Conservation (phyloP, 2,888 invertebrate genomes). For the Aphidoletes aphidimyza region DNA sequence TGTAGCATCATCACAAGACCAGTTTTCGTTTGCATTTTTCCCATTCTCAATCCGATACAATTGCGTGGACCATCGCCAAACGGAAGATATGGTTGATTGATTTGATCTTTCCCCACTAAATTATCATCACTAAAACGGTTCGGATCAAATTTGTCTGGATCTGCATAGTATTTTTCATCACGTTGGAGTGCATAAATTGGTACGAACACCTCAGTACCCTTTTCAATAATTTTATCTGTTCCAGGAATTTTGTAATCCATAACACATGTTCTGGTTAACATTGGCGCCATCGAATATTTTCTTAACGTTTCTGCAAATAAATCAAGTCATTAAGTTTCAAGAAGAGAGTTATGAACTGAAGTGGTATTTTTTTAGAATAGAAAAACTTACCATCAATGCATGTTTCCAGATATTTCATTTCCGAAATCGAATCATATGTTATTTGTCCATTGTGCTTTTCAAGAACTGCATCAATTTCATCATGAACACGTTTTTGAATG, state of each 20-base stretch:
- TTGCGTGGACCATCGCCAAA: not conserved
- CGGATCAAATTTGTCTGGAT: conserved; percentile 55
- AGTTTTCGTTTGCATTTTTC: conserved; percentile 54
- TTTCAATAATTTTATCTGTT: conserved; percentile 55
- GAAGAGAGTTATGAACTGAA: no score
- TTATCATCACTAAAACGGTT: conserved; percentile 57
- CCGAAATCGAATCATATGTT: conserved; percentile 69
- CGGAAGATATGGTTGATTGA: conserved; percentile 56
- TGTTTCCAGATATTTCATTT: conserved; percentile 71
- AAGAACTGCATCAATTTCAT: conserved; percentile 67
- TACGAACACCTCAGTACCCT: conserved; percentile 55
- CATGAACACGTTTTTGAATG: conserved; percentile 67
- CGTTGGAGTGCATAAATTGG: conserved; percentile 52
- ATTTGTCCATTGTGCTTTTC: conserved; percentile 66
- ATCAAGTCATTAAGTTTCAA: not conserved
- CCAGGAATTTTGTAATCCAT: not conserved
- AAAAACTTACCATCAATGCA: conserved; percentile 69
- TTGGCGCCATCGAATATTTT: not conserved
- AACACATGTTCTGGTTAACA: not conserved
- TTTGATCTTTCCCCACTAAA: conserved; percentile 57
- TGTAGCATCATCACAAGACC: conserved; percentile 43
- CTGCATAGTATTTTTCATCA: conserved; percentile 55
- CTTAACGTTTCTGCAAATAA: conserved; percentile 40
- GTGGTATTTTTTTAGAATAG: no score
- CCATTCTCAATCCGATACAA: conserved; percentile 59